Evolutionary conservation across 1,140 invertebrate genomes (phyloP).

Genomic region (Drosophila mauritiana): DNA sequence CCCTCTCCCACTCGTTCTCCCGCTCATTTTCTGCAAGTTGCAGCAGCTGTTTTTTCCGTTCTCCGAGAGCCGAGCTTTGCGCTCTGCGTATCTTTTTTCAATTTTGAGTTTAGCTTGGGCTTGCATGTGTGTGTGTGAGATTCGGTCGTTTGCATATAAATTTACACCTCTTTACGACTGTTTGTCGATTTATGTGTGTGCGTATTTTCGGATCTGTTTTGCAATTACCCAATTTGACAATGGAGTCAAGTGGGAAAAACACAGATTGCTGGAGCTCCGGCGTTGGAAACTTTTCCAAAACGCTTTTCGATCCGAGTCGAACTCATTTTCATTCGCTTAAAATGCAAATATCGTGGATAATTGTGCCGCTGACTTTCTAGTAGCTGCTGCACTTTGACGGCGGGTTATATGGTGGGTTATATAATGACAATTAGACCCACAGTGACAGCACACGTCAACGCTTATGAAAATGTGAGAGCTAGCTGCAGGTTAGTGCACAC

Average conservation of each 20-base stretch:
- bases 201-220: constrained; percentile 45
- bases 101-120: constrained; percentile 18
- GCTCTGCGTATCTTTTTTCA: constrained; percentile 12
- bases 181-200: constrained; percentile 53
- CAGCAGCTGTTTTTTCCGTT: constrained; percentile 35
- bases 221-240: constrained; percentile 70
- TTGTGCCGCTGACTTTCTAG: constrained; percentile 32
- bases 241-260: constrained; percentile 43
- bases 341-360: constrained; percentile 44
- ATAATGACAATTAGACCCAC: constrained; percentile 50
- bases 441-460: constrained; percentile 50
- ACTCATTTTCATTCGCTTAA: constrained; percentile 31
- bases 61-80: constrained; percentile 18
- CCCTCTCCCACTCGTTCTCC: neutral
- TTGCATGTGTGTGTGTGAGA: constrained; percentile 2
- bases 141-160: constrained; percentile 71
- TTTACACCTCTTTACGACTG: constrained; percentile 73
- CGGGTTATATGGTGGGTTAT: constrained; percentile 25
- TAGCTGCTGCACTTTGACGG: constrained; percentile 28
- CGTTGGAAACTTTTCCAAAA: constrained; percentile 17
- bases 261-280: constrained; percentile 2
- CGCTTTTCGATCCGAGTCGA: constrained; percentile 21
- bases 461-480: constrained; percentile 25
- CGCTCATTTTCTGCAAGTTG: constrained; percentile 5
- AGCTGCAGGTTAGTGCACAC: constrained; percentile 31